These are phyloP conservation scores for Myotis davidii DNA, from an alignment of 2,113 vertebrate species.

Conservation along the genomic window DNA sequence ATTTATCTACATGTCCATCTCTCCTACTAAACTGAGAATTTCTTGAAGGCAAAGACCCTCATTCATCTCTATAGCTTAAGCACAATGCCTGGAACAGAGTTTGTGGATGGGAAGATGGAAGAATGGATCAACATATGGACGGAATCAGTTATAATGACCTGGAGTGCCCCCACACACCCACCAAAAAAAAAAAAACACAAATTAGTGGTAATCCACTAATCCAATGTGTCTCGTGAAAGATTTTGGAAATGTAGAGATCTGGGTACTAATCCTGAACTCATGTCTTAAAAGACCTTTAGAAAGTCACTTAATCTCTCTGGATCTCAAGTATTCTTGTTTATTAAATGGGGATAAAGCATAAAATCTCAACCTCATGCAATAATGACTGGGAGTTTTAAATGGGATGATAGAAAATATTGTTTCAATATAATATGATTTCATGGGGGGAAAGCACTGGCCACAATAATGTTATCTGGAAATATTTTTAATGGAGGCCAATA, in stretches of 20 bases:
- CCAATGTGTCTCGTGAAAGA: not conserved
- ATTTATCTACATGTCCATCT: not conserved
- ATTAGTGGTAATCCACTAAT: not conserved
- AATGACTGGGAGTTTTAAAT: constrained; percentile 40
- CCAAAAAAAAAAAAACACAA: not conserved
- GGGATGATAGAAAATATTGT: constrained; percentile 28
- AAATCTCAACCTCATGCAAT: constrained; percentile 20
- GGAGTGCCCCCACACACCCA: not conserved
- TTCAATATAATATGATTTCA: constrained; percentile 37
- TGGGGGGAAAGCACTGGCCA: not conserved
- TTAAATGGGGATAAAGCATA: constrained; percentile 6
- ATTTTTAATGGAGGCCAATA: constrained; percentile 58
- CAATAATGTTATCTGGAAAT: constrained; percentile 37
- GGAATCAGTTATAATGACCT: constrained; percentile 14
- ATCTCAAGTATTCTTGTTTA: constrained; percentile 30
- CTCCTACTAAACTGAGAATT: not conserved
- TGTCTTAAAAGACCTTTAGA: not conserved
- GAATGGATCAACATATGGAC: not conserved
- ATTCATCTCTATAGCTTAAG: constrained; percentile 35
- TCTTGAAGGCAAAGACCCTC: not conserved
- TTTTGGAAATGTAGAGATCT: constrained; percentile 16
- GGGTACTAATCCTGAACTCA: not conserved
- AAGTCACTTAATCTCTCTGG: constrained; percentile 36
- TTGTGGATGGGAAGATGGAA: not conserved
- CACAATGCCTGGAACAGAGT: not conserved